These are phyloP conservation scores for Stenichneumon culpator DNA, from an alignment of 2,888 invertebrate species.

Conservation along the genomic window DNA sequence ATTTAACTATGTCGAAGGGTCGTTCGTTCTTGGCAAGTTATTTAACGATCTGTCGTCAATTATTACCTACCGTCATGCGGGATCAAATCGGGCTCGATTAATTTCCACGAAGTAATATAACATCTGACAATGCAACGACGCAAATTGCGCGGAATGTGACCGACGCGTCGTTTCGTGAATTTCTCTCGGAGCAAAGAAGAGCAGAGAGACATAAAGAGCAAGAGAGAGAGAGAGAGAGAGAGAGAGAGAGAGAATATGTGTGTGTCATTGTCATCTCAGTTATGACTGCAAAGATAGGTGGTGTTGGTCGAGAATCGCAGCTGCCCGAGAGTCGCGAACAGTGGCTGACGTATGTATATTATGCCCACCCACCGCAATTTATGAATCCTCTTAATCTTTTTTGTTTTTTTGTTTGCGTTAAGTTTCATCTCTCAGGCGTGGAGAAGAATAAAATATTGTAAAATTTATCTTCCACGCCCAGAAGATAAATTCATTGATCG, in stretches of 20 bases:
- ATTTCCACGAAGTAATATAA: conserved; percentile 53
- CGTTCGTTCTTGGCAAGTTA: not conserved
- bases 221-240: conserved; percentile 13
- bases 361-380: conserved; percentile 30
- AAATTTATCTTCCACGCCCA: not conserved
- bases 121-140: conserved; percentile 45
- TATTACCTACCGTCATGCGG: not conserved
- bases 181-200: conserved; percentile 40
- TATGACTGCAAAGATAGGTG: conserved; percentile 43
- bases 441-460: not conserved
- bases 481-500: not conserved
- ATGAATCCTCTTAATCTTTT: conserved; percentile 11
- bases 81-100: conserved; percentile 39
- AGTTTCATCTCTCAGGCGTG: not conserved
- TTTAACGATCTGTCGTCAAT: not conserved
- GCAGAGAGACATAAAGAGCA: not conserved
- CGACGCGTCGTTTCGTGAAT: conserved; percentile 1
- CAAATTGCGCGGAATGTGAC: conserved; percentile 58
- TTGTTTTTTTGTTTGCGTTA: not conserved
- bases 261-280: conserved; percentile 62
- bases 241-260: conserved; percentile 14
- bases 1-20: not conserved
- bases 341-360: conserved; percentile 31
- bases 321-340: conserved; percentile 50
- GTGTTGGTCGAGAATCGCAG: conserved; percentile 35